These are phyloP conservation scores for Hypomecis punctinalis DNA, from an alignment of 2,888 invertebrate genomes.

Conservation along the genomic window DNA sequence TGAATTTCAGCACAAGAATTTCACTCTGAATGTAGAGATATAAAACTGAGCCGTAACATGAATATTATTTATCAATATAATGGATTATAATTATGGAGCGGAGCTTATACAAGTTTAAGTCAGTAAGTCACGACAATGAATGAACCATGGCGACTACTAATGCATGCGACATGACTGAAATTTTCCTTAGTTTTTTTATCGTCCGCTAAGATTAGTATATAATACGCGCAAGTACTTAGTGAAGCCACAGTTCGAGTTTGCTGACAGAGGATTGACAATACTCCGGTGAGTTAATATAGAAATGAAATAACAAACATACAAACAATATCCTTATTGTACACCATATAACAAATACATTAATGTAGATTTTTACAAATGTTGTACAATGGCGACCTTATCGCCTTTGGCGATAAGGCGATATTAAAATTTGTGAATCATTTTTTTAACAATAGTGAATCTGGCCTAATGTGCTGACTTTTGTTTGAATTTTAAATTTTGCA, in stretches of 20 bases:
- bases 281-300: conserved; percentile 11
- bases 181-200: conserved; percentile 13
- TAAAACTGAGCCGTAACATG: background rate
- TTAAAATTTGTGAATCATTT: no score
- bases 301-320: no score
- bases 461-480: no score
- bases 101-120: background rate
- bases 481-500: no score
- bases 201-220: conserved; percentile 12
- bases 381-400: no score
- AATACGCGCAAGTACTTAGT: conserved; percentile 3
- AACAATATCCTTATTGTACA: no score
- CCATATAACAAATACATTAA: no score
- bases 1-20: no score
- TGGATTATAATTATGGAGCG: background rate
- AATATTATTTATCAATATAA: background rate
- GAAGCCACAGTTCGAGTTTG: conserved; percentile 10
- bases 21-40: no score
- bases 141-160: background rate
- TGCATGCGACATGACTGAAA: conserved; percentile 2
- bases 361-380: no score
- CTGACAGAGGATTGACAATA: conserved; percentile 11
- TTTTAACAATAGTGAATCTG: no score
- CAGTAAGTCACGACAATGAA: background rate
- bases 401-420: no score